Evolutionary conservation across 2,888 invertebrate genomes (phyloP).

Genomic region (Cataglyphis altisquamis): DNA sequence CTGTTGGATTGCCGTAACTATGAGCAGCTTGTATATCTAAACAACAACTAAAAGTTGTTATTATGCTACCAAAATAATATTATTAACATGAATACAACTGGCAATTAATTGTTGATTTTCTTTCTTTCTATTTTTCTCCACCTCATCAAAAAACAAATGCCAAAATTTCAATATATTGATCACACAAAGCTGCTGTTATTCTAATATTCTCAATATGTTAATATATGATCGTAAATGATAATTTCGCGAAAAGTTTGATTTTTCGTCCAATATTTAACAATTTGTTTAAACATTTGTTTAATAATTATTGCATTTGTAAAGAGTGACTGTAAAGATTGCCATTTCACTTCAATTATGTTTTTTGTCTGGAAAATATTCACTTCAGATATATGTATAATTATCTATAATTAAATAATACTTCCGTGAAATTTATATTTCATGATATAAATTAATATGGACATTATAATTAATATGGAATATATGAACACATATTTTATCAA

Average conservation of each 20-base stretch:
- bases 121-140: neutral
- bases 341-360: neutral
- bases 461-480: neutral
- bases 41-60: conserved; percentile 8
- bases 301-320: neutral
- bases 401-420: neutral
- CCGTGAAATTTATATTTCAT: neutral
- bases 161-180: conserved; percentile 2
- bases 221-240: conserved; percentile 7
- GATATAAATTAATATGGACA: neutral
- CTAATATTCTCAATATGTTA: neutral
- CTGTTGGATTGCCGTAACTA: neutral
- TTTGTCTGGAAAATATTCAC: neutral
- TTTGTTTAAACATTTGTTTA: neutral
- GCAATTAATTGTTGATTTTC: neutral
- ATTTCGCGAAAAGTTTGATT: neutral
- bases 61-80: conserved; percentile 12
- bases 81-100: conserved; percentile 9
- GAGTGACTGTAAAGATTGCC: neutral
- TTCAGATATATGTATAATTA: neutral
- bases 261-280: too few relatives aligned
- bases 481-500: neutral
- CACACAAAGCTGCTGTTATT: neutral
- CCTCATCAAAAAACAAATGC: neutral
- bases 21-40: neutral